phyloP scores from a whole-genome alignment of 2,113 vertebrate genomes.

The Upupa epops region DNA sequence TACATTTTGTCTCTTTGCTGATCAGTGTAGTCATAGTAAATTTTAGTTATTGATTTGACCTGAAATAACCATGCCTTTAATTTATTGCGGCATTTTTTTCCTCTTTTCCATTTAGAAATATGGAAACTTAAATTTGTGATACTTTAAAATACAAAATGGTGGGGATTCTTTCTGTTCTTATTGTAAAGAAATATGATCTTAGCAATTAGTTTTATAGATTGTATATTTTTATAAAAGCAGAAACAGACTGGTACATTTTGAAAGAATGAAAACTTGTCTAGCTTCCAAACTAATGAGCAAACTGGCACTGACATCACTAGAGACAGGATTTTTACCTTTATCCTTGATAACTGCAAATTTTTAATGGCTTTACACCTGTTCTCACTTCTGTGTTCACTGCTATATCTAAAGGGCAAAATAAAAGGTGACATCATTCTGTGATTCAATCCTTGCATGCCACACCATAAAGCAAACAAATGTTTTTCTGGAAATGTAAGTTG shows the following conservation, averaged over 20 bases:
- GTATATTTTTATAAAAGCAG: neutral
- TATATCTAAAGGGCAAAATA: neutral
- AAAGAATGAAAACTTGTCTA: neutral
- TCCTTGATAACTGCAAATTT: neutral
- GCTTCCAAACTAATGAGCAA: neutral
- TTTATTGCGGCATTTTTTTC: neutral
- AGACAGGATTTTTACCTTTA: neutral
- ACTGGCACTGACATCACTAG: neutral
- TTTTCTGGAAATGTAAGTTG: neutral
- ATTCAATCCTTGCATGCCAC: neutral
- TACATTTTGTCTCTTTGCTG: neutral
- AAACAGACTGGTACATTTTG: neutral
- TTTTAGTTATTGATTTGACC: neutral
- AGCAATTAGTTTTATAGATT: neutral
- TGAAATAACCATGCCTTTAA: neutral
- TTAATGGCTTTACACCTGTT: neutral
- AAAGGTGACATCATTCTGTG: neutral
- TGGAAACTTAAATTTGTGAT: neutral
- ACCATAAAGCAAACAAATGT: neutral
- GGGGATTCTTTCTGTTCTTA: rapidly evolving
- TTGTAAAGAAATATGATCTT: neutral
- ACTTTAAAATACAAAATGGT: neutral
- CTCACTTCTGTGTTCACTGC: neutral
- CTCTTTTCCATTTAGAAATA: neutral
- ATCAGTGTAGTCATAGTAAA: neutral